A percentile compares a stretch with the other conserved stretches of the same genome.
Evolutionary conservation across 2,888 invertebrate genomes (phyloP).

Genomic region (Microctonus brassicae): DNA sequence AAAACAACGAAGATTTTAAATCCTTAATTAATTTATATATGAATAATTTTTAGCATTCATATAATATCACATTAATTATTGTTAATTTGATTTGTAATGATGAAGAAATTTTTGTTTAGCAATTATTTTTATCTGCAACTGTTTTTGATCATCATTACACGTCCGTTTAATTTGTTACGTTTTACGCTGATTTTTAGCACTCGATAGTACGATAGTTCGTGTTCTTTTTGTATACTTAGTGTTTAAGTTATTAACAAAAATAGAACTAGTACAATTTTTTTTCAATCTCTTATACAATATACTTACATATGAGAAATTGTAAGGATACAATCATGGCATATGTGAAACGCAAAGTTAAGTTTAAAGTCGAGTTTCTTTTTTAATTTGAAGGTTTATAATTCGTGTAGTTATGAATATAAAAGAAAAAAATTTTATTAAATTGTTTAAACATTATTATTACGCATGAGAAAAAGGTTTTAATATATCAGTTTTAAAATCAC

Average conservation of each 20-base stretch:
- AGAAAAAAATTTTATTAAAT: conserved; percentile 17
- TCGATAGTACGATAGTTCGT: background rate
- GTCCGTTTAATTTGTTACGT: conserved; percentile 16
- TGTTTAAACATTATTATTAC: background rate
- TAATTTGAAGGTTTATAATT: conserved; percentile 7
- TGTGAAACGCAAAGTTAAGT: background rate
- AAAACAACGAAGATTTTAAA: conserved; percentile 18
- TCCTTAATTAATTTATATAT: conserved; percentile 29
- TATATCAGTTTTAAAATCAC: conserved; percentile 45
- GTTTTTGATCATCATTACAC: background rate
- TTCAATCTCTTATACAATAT: conserved; percentile 13
- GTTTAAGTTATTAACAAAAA: background rate
- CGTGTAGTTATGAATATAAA: conserved; percentile 23
- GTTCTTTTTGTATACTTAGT: background rate
- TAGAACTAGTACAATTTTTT: background rate
- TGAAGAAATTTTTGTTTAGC: background rate
- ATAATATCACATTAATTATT: conserved; percentile 37
- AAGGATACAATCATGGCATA: conserved; percentile 11
- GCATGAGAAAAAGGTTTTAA: conserved; percentile 24
- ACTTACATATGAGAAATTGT: conserved; percentile 16
- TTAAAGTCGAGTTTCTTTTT: background rate
- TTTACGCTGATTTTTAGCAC: background rate
- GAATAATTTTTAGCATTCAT: conserved; percentile 39
- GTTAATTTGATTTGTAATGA: conserved; percentile 3
- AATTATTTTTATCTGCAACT: background rate